Evolutionary conservation across 92 coral and sea anemone species (phyloP).

Genomic region (Porites rus): DNA sequence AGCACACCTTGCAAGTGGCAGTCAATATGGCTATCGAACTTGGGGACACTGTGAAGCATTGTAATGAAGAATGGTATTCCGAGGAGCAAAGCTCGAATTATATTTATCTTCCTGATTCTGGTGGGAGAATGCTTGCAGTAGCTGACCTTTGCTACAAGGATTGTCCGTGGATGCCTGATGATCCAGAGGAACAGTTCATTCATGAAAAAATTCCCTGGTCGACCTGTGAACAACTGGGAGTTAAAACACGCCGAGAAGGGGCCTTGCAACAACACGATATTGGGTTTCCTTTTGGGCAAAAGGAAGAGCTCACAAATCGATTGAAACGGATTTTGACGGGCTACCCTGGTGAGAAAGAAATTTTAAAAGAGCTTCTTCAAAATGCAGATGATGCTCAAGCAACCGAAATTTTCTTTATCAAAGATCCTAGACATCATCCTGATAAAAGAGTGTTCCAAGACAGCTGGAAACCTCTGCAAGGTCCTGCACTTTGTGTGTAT

Average conservation of each 20-base stretch:
- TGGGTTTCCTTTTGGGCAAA: constrained; percentile 82
- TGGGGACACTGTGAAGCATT: not conserved
- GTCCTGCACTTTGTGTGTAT: constrained; percentile 89
- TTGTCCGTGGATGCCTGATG: constrained; percentile 70
- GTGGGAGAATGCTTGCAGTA: constrained; percentile 24
- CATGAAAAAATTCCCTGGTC: constrained; percentile 10
- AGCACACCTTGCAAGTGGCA: not conserved
- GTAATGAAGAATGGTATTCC: not conserved
- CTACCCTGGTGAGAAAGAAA: constrained; percentile 80
- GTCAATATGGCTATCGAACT: not conserved
- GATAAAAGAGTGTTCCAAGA: constrained; percentile 75
- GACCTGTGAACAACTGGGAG: constrained; percentile 36
- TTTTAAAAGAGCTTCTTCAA: constrained; percentile 92
- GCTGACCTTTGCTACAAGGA: constrained; percentile 65
- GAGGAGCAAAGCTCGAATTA: no score
- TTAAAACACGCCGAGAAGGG: constrained; percentile 66
- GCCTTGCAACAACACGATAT: constrained; percentile 30
- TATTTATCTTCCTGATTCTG: constrained; percentile 64
- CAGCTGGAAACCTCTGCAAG: constrained; percentile 81
- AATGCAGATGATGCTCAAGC: constrained; percentile 96
- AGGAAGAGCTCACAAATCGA: constrained; percentile 83
- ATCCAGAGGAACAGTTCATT: not conserved
- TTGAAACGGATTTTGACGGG: constrained; percentile 74
- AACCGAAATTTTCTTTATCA: constrained; percentile 82
- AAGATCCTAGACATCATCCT: constrained; percentile 85